Base-by-base conservation (phyloP, 2,888 invertebrate genomes). In the Acrobasis repandana region DNA sequence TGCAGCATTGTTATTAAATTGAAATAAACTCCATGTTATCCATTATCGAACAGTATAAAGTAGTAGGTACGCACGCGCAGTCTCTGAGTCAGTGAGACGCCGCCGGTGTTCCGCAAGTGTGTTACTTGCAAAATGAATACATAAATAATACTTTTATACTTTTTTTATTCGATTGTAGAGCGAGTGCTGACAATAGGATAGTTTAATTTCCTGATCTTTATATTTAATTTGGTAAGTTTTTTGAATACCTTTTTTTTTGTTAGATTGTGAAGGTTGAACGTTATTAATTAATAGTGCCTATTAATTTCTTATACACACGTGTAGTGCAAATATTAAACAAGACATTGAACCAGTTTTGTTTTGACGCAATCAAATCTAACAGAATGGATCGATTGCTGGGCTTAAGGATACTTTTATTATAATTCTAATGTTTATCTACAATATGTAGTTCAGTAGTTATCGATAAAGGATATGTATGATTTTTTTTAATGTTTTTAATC, bases 61-160 rank as follows among this genome's bases (percentile, higher is more conserved):
- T n/a, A 50, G 20, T 28, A 50, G 1, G 50, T 33, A 33, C 50
- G 50, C 50, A 50, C 20, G 50, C 50, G 50, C 50, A 8, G 48
- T 10, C 28, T 10, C 28, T 28, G n/a, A 50, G 28, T 50, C 50
- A 28, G 50, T 28, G 50, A 20, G 28, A 50, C 15, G 33, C 20
- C 50, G 50, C 16, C 28, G 16, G 48, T 47, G 49, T 20, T 49
- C 20, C 14, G 28, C 49, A 18, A 49, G 18, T 49, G 47, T 47
- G 49, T 18, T 20, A 43, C 43, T 43, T 14, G 43, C 43, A 14
- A 14, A 43, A 43, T 43, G 43, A n/a, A 43, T 43, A 4, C 11
- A n/a, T 2, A 28, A 43, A 38, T 38, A 14, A 43, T 14, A 3
- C 6, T 43, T 43, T 11, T 36, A 34, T 34, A 6, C 9, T 38